Conservation (phyloP, 2,888 invertebrate species). For the Torymus texanus region DNA sequence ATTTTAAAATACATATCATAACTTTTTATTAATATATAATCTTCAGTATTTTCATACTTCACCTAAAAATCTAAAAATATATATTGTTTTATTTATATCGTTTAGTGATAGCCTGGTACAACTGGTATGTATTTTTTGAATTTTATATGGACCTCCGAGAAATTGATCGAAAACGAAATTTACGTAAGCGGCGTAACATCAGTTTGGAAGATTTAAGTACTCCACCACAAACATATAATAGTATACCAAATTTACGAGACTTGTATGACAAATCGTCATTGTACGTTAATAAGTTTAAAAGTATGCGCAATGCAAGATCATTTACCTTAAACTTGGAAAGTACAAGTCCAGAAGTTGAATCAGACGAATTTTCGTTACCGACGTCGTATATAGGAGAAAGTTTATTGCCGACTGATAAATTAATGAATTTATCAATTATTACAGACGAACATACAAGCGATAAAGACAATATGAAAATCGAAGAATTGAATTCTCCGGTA, state of each 20-base stretch:
- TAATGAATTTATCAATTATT: conserved; percentile 62
- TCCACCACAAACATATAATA: neutral
- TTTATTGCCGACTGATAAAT: conserved; percentile 61
- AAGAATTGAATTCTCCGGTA: neutral
- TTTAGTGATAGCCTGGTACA: conserved; percentile 63
- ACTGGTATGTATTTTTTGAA: conserved; percentile 63
- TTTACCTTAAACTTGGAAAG: conserved; percentile 58
- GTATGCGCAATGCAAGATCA: conserved; percentile 48
- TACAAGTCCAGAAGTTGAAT: conserved; percentile 57
- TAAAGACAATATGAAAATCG: neutral
- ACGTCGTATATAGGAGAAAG: conserved; percentile 43
- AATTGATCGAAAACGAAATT: conserved; percentile 9
- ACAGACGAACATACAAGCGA: conserved; percentile 57
- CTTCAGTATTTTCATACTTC: neutral
- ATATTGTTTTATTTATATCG: neutral
- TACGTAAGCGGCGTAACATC: too few relatives aligned
- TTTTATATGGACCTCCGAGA: conserved; percentile 60
- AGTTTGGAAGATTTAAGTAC: neutral
- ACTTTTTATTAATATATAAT: neutral
- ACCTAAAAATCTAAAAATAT: neutral
- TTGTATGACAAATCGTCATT: neutral
- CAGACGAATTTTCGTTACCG: conserved; percentile 46
- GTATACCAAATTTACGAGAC: conserved; percentile 23
- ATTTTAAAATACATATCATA: too few relatives aligned
- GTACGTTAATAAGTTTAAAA: neutral